These are phyloP conservation scores for Catharus fuscescens DNA, from an alignment of 2,113 vertebrate species.

Conservation along the genomic window DNA sequence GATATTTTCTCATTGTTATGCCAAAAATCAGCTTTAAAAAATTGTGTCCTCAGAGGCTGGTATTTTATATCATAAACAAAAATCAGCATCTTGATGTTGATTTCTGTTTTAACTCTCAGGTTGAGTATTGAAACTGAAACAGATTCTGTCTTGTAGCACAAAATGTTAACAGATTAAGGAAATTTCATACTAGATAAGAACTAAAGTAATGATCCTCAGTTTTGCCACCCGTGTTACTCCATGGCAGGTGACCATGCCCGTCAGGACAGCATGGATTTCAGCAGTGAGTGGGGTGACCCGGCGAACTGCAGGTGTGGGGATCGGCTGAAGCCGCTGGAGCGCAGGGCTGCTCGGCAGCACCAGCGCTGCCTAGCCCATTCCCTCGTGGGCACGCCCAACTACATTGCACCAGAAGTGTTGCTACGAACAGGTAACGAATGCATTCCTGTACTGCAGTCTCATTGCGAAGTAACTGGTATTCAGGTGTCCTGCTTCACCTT, in stretches of 20 bases:
- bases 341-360: slow-evolving; percentile 92
- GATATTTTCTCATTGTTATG: not conserved
- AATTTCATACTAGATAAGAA: not conserved
- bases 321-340: slow-evolving; percentile 91
- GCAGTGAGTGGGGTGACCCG: slow-evolving; percentile 93
- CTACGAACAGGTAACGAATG: slow-evolving; percentile 86
- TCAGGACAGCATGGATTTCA: slow-evolving; percentile 99
- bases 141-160: not conserved
- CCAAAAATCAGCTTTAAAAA: not conserved
- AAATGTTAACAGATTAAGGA: not conserved
- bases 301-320: slow-evolving; percentile 91
- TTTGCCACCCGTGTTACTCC: not conserved
- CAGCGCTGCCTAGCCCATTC: slow-evolving; percentile 97
- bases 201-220: not conserved
- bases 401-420: slow-evolving; percentile 95
- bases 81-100: not conserved
- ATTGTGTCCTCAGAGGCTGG: not conserved
- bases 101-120: not conserved
- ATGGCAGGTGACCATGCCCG: slow-evolving; percentile 89
- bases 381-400: slow-evolving; percentile 96
- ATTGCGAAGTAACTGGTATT: not conserved
- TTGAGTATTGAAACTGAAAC: not conserved
- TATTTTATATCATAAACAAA: not conserved
- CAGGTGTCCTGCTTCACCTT: not conserved
- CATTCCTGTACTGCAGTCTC: not conserved